Evolutionary conservation across 2,888 invertebrate species (phyloP), one percentile per base, ranked within the genome.

Genomic region (Taphrorychus bicolor): DNA sequence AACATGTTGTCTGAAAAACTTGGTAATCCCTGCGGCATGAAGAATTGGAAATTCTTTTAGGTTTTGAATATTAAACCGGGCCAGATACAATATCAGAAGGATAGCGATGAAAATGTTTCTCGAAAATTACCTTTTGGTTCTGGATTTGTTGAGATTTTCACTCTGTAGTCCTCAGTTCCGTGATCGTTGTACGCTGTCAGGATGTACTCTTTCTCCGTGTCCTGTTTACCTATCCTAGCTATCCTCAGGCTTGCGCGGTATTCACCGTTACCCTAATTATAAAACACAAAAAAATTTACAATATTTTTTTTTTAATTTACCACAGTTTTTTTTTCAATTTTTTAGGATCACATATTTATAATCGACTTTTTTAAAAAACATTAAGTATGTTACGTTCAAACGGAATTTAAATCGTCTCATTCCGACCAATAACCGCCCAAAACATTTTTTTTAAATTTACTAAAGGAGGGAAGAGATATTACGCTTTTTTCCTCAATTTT

Each of bases 181-280:
- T 88, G 84, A n/a, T 85, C 85, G 79, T 93, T 94, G 76, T 82
- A 83, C 1, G 91, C 91, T 11, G 85, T 85, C 71, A 94, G 82
- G 74, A 85, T 84, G 82, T 91, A 93, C 0, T 86, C 85, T 66
- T 88, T 86, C 41, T 91, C 91, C 1, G 92, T 92, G 76, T 93
- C 93, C 71, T 91, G 89, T 73, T 91, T 89, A 21, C 87, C 87
- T 22, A 94, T 86, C 16, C 86, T 86, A 4, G 87, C 85, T 72
- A 94, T 86, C 48, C 87, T 83, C 73, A 94, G 79, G 0, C 88
- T 88, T 5, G 89, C 85, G 76, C 88, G 88, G 85, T 90, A 93
- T 77, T 83, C 85, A 19, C 90, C 90, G 63, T 83, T 83, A 57
- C 90, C 91, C 88, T 92, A 79, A 51, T n/a, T n/a, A n/a, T n/a